Base-by-base conservation (phyloP, 2,797 vertebrate species). In the Coreius guichenoti region DNA sequence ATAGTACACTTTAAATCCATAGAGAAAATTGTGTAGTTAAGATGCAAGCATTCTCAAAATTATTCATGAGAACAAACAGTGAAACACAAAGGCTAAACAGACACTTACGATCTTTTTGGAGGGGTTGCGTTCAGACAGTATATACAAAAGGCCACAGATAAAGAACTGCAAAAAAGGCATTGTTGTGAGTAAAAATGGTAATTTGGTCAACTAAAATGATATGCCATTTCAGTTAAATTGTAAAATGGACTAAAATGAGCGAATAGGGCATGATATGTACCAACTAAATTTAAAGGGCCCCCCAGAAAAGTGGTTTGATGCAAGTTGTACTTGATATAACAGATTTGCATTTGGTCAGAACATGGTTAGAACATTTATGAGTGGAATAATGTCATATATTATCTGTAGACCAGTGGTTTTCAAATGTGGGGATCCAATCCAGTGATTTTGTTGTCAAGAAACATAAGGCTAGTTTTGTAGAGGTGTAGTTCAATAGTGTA, bases 31-130 rank as follows among this genome's bases (percentile, higher is more conserved):
- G 11, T 23, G n/a, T 17, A 12, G 47, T 49, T 72, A 8, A 26
- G 17, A 72, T 3, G 65, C 29, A 58, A 75, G 33, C n/a, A n/a
- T n/a, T n/a, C n/a, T n/a, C n/a, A n/a, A n/a, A n/a, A n/a, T n/a
- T n/a, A n/a, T n/a, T n/a, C n/a, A n/a, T n/a, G n/a, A n/a, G n/a
- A n/a, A n/a, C n/a, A n/a, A n/a, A n/a, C n/a, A n/a, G n/a, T n/a
- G n/a, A n/a, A n/a, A n/a, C n/a, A n/a, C 72, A 47, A 73, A 11
- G 8, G 2, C 19, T 73, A 49, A 39, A 33, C 36, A 29, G 11
- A 21, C 21, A 89, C 93, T 93, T 87, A 95, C 95, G 6, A 88
- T 92, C 90, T 95, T 94, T 89, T 95, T 95, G 67, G 92, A 92
- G 5, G 91, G 91, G 21, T 89, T 92, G 69, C 90, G 88, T 36